Base-by-base conservation (phyloP, 2,888 invertebrate species). In the Polymixis flavicincta region DNA sequence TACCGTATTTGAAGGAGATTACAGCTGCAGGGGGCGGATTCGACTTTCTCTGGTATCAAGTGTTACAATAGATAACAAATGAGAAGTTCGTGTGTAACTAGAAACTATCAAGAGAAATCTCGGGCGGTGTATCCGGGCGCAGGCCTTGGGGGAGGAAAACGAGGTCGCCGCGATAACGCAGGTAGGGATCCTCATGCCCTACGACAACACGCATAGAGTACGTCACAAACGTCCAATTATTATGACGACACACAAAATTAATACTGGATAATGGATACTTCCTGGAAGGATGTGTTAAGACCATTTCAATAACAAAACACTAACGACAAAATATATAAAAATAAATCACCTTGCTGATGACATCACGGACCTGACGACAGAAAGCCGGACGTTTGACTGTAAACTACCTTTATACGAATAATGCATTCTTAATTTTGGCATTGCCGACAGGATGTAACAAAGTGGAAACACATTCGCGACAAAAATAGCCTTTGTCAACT, bases 361-460 rank as follows among this genome's bases (percentile, higher is more conserved):
- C 87, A 82, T 87, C 87, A 85, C 76, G 77, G 71, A 89, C 89
- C 88, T 90, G 89, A 89, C 87, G 87, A 87, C 88, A 85, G 89
- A 92, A 93, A 95, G 93, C 95, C 95, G 96, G 96, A 96, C 95
- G 95, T 96, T 95, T 95, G 92, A 92, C 89, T 92, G 92, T 91
- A 94, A 94, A 95, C 95, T 93, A 89, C 89, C 92, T 92, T 93
- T 93, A 92, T 93, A 85, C 89, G 91, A 90, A 89, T 92, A 91
- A 92, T 91, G 88, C 89, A 92, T 92, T 91, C 91, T 92, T 92
- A 91, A 93, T 93, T 91, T 92, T 90, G 86, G 86, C 89, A 79
- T 82, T 84, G 87, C 91, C 89, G 91, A 92, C 92, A 92, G 93
- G 93, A 93, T 92, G 92, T 89, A 88, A 86, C 88, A 84, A 89